These are phyloP conservation scores for Macrocentrus cingulum DNA, from an alignment of 1,140 invertebrate genomes.

Conservation along the genomic window DNA sequence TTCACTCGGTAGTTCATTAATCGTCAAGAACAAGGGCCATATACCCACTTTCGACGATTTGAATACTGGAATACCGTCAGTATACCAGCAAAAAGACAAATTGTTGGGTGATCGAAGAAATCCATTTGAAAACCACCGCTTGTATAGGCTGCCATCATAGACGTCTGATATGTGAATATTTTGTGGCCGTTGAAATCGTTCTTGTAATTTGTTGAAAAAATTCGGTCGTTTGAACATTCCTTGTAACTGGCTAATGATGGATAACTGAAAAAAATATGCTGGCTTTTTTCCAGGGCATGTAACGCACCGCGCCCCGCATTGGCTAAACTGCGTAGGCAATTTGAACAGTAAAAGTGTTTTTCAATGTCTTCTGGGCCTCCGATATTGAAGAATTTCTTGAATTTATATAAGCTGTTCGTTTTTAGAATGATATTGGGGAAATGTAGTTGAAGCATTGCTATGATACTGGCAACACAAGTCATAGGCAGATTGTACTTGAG, in stretches of 20 bases:
- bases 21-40: slow-evolving; percentile 10
- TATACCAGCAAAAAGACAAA: slow-evolving; percentile 22
- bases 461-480: no score
- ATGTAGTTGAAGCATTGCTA: slow-evolving; percentile 12
- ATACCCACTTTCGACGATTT: slow-evolving; percentile 14
- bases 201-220: slow-evolving; percentile 24
- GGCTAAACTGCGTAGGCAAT: not conserved
- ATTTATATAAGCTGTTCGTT: slow-evolving; percentile 24
- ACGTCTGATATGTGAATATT: slow-evolving; percentile 1
- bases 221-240: slow-evolving; percentile 23
- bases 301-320: not conserved
- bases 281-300: not conserved
- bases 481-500: no score
- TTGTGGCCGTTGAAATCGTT: slow-evolving; percentile 14
- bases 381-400: slow-evolving; percentile 20
- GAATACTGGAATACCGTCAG: slow-evolving; percentile 19
- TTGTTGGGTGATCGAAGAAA: slow-evolving; percentile 7
- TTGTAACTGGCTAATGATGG: slow-evolving; percentile 23
- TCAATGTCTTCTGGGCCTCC: not conserved
- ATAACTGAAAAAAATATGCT: slow-evolving; percentile 24
- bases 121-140: slow-evolving; percentile 9
- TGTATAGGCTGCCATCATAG: slow-evolving; percentile 20
- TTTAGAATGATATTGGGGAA: slow-evolving; percentile 15
- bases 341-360: slow-evolving; percentile 21
- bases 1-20: slow-evolving; percentile 24